Evolutionary conservation across 1,140 invertebrate species (phyloP), one percentile per base, ranked within the genome.

Genomic region (Lutraria rhynchaena): DNA sequence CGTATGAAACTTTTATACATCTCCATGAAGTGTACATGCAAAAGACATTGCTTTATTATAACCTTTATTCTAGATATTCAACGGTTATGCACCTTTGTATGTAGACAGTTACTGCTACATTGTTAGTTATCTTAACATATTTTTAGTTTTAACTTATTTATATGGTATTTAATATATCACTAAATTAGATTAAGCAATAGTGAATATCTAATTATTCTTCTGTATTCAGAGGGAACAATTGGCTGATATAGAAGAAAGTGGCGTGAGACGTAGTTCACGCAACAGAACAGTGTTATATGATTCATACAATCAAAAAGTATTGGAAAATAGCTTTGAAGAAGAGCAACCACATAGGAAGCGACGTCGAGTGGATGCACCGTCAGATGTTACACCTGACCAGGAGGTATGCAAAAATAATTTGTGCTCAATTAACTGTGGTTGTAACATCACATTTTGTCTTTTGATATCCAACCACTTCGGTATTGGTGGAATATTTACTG

Each of bases 231-330:
- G 55, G 35, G 78, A 86, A 41, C 29, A 84, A 81, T 44, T 80
- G 24, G 46, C 44, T 35, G 86, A 90, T 71, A 51, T 69, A 49
- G 84, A 84, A 17, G 86, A 88, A 49, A 85, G 86, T 73, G 92
- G 91, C 61, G 92, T 41, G 15, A 91, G 94, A 22, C 93, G 94
- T 53, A 95, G 94, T 84, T 94, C 93, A 71, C 91, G 95, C 77
- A 93, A 94, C 83, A 93, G 93, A 88, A 94, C 94, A 87, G 91
- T 93, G 58, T 91, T 93, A n/a, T 91, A 87, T 74, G 81, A 87
- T 41, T 87, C 86, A 22, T 85, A 88, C 55, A 86, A 89, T 76
- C 83, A 89, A 46, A 87, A 84, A 44, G 49, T 87, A 53, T 51
- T 87, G 31, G 75, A 90, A 49, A 83, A 94, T 93, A 89, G 93